phyloP scores from a whole-genome alignment of 2,797 vertebrate species.

The Hemibagrus guttatus region DNA sequence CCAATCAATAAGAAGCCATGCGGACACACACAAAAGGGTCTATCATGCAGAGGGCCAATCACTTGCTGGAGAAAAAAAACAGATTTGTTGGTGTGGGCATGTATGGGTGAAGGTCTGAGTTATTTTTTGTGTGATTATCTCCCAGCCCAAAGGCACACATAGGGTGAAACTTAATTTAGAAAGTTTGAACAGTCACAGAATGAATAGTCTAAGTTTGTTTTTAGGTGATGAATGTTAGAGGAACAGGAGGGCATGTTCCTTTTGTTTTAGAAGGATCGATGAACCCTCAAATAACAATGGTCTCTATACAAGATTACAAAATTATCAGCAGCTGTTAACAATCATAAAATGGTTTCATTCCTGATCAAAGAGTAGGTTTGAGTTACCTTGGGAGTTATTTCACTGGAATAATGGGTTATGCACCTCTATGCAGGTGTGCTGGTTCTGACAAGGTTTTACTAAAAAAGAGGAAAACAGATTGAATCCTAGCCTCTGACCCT shows the following conservation, averaged over 20 bases:
- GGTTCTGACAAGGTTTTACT: constrained; percentile 23
- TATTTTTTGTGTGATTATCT: constrained; percentile 75
- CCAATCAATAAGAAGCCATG: constrained; percentile 79
- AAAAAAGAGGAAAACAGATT: not conserved
- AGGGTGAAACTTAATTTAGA: constrained; percentile 75
- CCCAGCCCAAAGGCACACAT: constrained; percentile 64
- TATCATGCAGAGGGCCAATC: constrained; percentile 70
- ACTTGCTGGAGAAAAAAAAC: constrained; percentile 67
- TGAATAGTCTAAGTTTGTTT: constrained; percentile 74
- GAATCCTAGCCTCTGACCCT: not conserved
- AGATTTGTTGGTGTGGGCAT: constrained; percentile 72
- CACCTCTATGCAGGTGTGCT: not conserved
- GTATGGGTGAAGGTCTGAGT: constrained; percentile 69
- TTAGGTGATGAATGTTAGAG: not conserved
- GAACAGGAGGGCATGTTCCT: not conserved
- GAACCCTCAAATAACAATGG: constrained; percentile 11
- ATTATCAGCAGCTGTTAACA: constrained; percentile 6
- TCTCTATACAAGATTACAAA: constrained; percentile 11
- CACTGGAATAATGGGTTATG: not conserved
- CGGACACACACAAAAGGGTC: constrained; percentile 75
- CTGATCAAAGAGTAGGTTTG: not conserved
- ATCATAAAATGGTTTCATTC: constrained; percentile 13
- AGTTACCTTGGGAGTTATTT: not conserved
- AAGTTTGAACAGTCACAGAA: constrained; percentile 66
- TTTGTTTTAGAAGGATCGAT: constrained; percentile 6